Evolutionary conservation across 2,797 vertebrate species (phyloP).

Genomic region (Clarias platycephalus): DNA sequence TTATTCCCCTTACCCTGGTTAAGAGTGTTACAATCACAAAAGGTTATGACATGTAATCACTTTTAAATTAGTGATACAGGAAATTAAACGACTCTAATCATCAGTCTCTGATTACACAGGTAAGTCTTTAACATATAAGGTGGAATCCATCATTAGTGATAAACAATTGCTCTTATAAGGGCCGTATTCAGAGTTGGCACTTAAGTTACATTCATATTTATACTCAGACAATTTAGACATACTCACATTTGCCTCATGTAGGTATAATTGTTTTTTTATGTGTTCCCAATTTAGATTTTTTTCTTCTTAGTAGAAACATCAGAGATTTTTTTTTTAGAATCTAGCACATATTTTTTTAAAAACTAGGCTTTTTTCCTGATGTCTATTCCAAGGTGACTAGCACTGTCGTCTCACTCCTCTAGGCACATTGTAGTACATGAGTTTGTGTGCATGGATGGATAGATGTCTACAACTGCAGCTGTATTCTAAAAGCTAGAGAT

Average conservation of each 20-base stretch:
- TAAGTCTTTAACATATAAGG: no score
- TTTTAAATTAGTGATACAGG: neutral
- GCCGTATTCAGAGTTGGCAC: neutral
- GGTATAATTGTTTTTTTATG: no score
- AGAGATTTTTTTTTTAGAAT: neutral
- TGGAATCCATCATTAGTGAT: neutral
- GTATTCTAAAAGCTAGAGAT: neutral
- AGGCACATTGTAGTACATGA: no score
- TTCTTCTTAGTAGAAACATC: neutral
- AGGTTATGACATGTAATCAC: conserved; percentile 14
- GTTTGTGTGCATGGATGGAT: no score
- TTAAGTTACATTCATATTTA: neutral
- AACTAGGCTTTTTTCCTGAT: neutral
- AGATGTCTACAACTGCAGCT: neutral
- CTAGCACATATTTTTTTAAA: neutral
- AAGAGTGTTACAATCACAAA: conserved; percentile 64
- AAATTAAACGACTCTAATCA: neutral
- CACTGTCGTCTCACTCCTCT: no score
- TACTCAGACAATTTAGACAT: no score
- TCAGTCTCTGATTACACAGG: neutral
- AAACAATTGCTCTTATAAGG: neutral
- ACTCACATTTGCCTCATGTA: neutral
- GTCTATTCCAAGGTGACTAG: neutral
- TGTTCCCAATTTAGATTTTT: neutral
- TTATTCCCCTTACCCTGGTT: conserved; percentile 82